Conservation (phyloP, 2,113 vertebrate species). For the Nettapus auritus region DNA sequence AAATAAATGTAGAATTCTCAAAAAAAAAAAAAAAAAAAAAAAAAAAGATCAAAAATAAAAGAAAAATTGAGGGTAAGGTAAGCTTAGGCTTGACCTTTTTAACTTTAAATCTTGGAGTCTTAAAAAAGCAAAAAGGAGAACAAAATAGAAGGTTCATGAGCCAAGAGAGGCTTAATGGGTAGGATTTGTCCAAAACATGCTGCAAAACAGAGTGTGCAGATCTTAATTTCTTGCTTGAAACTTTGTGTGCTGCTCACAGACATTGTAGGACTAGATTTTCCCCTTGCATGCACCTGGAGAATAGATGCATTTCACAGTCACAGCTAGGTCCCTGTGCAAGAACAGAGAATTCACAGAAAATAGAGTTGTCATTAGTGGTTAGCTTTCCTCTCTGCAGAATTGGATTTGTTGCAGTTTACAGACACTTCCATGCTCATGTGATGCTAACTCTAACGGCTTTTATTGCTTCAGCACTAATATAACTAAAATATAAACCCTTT, state of each 20-base stretch:
- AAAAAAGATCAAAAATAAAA: conserved; percentile 4
- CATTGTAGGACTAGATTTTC: background rate
- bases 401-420: background rate
- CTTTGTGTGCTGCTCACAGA: background rate
- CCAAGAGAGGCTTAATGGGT: background rate
- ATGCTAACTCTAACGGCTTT: background rate
- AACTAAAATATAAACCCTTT: background rate
- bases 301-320: background rate
- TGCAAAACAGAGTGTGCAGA: background rate
- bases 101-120: background rate
- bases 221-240: background rate
- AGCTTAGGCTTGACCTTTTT: background rate
- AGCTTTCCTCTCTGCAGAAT: background rate
- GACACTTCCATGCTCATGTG: background rate
- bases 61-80: background rate
- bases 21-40: conserved; percentile 51
- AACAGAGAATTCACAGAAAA: background rate
- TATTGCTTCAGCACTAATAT: background rate
- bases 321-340: background rate
- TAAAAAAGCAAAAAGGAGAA: background rate
- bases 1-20: background rate
- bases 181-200: background rate
- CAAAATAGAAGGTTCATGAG: background rate
- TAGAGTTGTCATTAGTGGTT: background rate
- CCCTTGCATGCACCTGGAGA: background rate